Conservation (phyloP, 2,113 vertebrate genomes). For the Eurypyga helias region DNA sequence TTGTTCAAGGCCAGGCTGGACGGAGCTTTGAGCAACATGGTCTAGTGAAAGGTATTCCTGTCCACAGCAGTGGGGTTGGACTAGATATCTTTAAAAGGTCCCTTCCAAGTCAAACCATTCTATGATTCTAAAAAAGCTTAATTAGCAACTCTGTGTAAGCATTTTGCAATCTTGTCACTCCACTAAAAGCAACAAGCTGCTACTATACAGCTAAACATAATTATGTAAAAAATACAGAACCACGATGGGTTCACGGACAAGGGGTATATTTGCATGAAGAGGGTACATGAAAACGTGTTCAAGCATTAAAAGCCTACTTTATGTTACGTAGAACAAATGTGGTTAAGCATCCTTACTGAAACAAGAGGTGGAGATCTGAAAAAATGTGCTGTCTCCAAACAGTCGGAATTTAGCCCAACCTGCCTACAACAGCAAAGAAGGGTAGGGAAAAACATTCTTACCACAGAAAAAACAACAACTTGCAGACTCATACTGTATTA, state of each 20-base stretch:
- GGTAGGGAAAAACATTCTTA: not conserved
- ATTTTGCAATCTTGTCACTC: not conserved
- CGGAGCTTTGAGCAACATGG: not conserved
- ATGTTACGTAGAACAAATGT: not conserved
- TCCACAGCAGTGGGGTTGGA: accelerated
- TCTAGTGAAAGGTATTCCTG: not conserved
- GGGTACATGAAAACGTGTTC: not conserved
- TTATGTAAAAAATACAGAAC: not conserved
- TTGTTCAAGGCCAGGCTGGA: not conserved
- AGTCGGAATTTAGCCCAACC: not conserved
- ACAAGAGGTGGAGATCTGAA: not conserved
- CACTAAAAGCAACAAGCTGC: not conserved
- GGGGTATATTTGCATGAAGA: not conserved
- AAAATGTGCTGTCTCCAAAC: not conserved
- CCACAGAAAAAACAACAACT: not conserved
- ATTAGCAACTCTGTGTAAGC: not conserved
- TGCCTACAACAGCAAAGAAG: not conserved
- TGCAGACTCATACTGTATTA: not conserved
- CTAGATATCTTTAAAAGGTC: not conserved
- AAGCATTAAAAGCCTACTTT: not conserved
- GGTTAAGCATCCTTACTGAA: not conserved
- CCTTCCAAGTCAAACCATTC: not conserved
- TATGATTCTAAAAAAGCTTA: not conserved
- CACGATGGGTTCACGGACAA: not conserved
- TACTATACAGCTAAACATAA: not conserved